These are phyloP conservation scores for Anastatus disparis DNA, from an alignment of 1,140 invertebrate species.

Conservation along the genomic window DNA sequence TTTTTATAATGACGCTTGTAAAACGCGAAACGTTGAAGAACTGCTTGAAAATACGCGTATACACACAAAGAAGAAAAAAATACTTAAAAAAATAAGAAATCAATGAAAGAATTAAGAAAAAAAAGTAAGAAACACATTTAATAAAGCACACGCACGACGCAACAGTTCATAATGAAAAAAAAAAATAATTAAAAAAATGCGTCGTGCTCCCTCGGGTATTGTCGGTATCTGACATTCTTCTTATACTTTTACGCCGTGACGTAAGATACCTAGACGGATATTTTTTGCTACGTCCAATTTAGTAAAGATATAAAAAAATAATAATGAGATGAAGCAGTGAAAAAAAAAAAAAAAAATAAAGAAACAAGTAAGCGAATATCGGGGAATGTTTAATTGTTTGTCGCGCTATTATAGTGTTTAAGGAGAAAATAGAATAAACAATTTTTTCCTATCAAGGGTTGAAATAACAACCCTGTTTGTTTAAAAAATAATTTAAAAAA, in stretches of 20 bases:
- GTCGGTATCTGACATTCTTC: slow-evolving; percentile 54
- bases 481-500: not conserved
- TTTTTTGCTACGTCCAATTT: slow-evolving; percentile 46
- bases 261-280: slow-evolving; percentile 58
- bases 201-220: slow-evolving; percentile 47
- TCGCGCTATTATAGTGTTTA: slow-evolving; percentile 29
- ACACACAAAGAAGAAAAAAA: not conserved
- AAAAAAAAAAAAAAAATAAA: slow-evolving; percentile 1
- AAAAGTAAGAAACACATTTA: slow-evolving; percentile 29
- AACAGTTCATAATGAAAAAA: slow-evolving; percentile 21
- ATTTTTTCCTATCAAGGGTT: not conserved
- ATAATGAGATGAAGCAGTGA: too few species aligned
- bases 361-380: slow-evolving; percentile 1
- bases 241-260: slow-evolving; percentile 50
- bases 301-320: slow-evolving; percentile 16
- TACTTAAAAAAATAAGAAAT: not conserved
- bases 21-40: slow-evolving; percentile 28
- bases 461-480: not conserved
- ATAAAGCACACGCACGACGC: slow-evolving; percentile 23
- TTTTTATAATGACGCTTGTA: slow-evolving; percentile 44
- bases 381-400: slow-evolving; percentile 8
- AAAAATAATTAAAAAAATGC: slow-evolving; percentile 35
- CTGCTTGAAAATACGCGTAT: not conserved
- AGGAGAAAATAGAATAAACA: not conserved
- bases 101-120: not conserved